Evolutionary conservation across 2,888 invertebrate genomes (phyloP), one percentile per base, ranked within the genome.

Genomic region (Diarsia rubi): DNA sequence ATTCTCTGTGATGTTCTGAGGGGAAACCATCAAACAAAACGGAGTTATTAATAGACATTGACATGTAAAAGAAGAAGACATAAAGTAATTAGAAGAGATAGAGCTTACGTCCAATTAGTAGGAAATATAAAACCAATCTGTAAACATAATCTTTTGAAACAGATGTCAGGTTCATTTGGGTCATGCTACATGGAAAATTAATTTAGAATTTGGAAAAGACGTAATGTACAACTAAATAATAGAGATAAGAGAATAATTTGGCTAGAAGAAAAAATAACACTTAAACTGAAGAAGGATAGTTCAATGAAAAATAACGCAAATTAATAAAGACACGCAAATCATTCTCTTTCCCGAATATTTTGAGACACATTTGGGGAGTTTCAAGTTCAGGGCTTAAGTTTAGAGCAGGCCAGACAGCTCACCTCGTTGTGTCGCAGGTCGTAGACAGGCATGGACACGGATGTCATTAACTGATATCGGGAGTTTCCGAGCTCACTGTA

Each of bases 1-100:
- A 97, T 98, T 98, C 98, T 98, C 98, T 97, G 98, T 98, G 98
- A 99, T 98, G 97, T 99, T 99, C 99, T 99, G 98, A 97, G 97
- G 97, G 97, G 97, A 98, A 97, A 97, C 94, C 95, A 95, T 94
- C 94, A 96, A 96, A 96, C 93, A 96, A 96, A 96, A 96, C 90
- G 92, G 93, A 95, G 91, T 95, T 95, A 96, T 95, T 96, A 95
- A 93, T 92, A 94, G 88, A 92, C 91, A 94, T 91, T 93, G 91
- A 90, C 86, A 90, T 81, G 83, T 88, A 88, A 85, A 78, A 90
- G 86, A 90, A 91, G 91, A 88, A 91, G 85, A 90, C 84, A 90
- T 81, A 88, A 86, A 87, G 78, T 86, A 89, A 86, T 90, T 81
- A 91, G 85, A 90, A 92, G 88, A 92, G 88, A 91, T 78, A 93